Percentiles rank a stretch among this genome's conserved stretches.
phyloP scores from a whole-genome alignment of 2,888 invertebrate genomes.

The Drosophila kuntzei region DNA sequence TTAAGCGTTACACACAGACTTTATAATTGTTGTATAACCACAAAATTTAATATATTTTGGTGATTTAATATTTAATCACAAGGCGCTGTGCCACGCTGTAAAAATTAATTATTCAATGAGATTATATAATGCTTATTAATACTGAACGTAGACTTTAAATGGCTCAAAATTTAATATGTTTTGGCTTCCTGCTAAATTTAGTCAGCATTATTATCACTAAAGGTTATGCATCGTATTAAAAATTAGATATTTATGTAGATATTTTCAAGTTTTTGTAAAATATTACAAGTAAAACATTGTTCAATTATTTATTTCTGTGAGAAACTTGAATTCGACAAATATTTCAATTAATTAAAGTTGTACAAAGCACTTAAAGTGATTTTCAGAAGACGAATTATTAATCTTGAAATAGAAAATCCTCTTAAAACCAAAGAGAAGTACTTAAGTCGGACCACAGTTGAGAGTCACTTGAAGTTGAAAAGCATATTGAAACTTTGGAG shows the following conservation, averaged over 20 bases:
- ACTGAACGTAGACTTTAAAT: not conserved
- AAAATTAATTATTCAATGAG: slow-evolving; percentile 1
- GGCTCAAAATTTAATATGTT: not conserved
- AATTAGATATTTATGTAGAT: no score
- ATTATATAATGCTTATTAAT: not conserved
- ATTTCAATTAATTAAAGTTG: not conserved
- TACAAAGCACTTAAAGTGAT: not conserved
- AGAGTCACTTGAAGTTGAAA: slow-evolving; percentile 3
- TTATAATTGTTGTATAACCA: not conserved
- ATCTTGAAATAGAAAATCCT: not conserved
- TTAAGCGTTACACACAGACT: not conserved
- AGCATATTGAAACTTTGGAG: not conserved
- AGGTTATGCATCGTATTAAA: not conserved
- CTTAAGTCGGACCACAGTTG: not conserved
- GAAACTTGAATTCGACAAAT: not conserved
- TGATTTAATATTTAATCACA: not conserved
- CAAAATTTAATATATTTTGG: slow-evolving; percentile 4
- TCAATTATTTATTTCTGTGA: not conserved
- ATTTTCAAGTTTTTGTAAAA: no score
- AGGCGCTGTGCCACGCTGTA: not conserved
- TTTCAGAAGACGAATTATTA: not conserved
- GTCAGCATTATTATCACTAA: not conserved
- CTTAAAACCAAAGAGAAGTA: not conserved
- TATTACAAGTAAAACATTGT: no score
- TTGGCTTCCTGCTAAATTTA: not conserved